A percentile compares a stretch with the other conserved stretches of the same genome.
These are phyloP conservation scores for Anguilla obscura DNA, from an alignment of 2,797 vertebrate species.

Conservation along the genomic window DNA sequence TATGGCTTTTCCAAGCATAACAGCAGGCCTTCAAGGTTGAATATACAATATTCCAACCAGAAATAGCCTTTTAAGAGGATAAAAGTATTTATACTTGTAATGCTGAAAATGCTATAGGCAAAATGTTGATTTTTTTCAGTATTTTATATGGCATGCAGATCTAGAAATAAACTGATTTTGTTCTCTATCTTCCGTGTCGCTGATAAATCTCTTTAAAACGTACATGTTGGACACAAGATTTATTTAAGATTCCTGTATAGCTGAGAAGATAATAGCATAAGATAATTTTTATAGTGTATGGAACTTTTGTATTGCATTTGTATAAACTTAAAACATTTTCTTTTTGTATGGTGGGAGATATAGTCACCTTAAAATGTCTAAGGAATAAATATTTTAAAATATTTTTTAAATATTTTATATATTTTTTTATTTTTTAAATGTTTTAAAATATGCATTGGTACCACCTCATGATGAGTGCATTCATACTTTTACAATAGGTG, in stretches of 20 bases:
- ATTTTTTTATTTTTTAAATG: too few relatives aligned
- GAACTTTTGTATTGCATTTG: background rate
- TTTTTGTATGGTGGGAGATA: background rate
- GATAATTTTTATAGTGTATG: too few relatives aligned
- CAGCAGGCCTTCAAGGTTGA: constrained; percentile 29
- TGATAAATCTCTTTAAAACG: background rate
- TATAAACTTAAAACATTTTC: background rate
- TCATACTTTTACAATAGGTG: background rate
- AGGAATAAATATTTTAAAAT: background rate
- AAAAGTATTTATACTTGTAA: constrained; percentile 61
- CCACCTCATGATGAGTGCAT: background rate
- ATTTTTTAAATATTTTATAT: too few relatives aligned
- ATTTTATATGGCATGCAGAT: constrained; percentile 78
- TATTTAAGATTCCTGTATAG: too few relatives aligned
- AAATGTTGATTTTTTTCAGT: constrained; percentile 63
- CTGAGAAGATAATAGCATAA: too few relatives aligned
- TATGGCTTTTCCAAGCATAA: constrained; percentile 27
- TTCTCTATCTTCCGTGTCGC: constrained; percentile 55
- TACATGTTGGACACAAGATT: background rate
- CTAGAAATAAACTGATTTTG: constrained; percentile 62
- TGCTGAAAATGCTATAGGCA: constrained; percentile 52
- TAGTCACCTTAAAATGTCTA: background rate
- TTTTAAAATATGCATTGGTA: background rate
- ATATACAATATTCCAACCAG: constrained; percentile 45
- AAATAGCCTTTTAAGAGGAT: constrained; percentile 42